Percentiles rank a stretch among this genome's conserved stretches.
Evolutionary conservation across 2,888 invertebrate species (phyloP).

Genomic region (Iphiclides podalirius): DNA sequence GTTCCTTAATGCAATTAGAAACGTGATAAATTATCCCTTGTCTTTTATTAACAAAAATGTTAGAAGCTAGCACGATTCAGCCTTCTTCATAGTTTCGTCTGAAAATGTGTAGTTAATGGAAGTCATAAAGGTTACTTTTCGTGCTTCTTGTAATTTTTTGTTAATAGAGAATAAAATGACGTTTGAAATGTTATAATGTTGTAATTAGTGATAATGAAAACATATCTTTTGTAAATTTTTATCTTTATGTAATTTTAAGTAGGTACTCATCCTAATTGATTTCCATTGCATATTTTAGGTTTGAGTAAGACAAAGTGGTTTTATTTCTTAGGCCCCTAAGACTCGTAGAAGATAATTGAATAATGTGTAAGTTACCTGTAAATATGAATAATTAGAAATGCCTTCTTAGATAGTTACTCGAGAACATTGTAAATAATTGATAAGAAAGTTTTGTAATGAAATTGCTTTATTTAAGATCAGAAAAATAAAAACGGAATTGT

Average conservation of each 20-base stretch:
- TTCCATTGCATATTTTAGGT: neutral
- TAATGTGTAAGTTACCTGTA: constrained; percentile 27
- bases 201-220: constrained; percentile 14
- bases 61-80: constrained; percentile 13
- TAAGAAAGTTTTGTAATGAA: constrained; percentile 25
- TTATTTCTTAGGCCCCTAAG: too few relatives aligned
- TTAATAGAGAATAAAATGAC: neutral
- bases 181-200: neutral
- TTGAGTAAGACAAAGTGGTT: too few relatives aligned
- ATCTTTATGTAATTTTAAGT: constrained; percentile 5
- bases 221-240: constrained; percentile 20
- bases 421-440: constrained; percentile 46
- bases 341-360: too few relatives aligned
- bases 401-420: constrained; percentile 61
- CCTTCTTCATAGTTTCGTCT: constrained; percentile 15
- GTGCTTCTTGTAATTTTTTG: constrained; percentile 9
- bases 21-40: constrained; percentile 72
- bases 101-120: constrained; percentile 10
- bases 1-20: constrained; percentile 59
- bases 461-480: constrained; percentile 5
- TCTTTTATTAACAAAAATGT: constrained; percentile 54
- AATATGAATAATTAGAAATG: constrained; percentile 55
- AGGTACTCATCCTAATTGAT: neutral
- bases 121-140: neutral
- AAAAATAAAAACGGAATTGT: neutral